These are phyloP conservation scores for Hemiprocne comata DNA, from an alignment of 2,113 vertebrate genomes.

Conservation along the genomic window DNA sequence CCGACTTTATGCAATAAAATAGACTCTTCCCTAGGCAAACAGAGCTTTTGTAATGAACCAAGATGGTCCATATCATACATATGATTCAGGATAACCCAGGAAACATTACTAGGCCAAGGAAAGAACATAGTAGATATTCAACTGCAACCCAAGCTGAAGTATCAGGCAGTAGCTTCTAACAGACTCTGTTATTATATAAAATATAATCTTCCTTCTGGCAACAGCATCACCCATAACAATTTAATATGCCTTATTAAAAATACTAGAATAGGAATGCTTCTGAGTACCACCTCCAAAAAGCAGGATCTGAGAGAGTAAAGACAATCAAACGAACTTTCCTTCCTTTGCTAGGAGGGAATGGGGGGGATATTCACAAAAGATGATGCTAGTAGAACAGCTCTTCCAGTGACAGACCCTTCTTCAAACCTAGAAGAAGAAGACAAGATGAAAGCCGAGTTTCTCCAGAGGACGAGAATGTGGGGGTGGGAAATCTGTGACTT, in stretches of 20 bases:
- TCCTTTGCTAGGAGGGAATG: not conserved
- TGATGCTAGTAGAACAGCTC: not conserved
- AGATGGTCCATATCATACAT: not conserved
- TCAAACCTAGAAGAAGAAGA: not conserved
- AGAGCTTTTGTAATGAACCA: not conserved
- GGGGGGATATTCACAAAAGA: not conserved
- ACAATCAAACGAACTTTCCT: not conserved
- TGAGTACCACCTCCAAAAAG: not conserved
- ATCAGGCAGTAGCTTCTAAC: not conserved
- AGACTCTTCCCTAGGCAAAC: not conserved
- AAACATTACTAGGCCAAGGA: not conserved
- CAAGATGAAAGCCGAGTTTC: not conserved
- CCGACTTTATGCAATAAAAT: not conserved
- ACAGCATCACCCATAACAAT: not conserved
- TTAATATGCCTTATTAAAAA: not conserved
- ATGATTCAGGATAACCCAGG: not conserved
- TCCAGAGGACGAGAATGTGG: not conserved
- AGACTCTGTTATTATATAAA: not conserved
- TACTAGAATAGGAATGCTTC: not conserved
- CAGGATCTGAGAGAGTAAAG: not conserved
- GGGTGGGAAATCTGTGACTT: not conserved
- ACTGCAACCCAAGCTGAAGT: not conserved
- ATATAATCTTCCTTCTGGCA: not conserved
- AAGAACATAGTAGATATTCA: not conserved
- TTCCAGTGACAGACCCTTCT: not conserved